phyloP scores from a whole-genome alignment of 2,113 vertebrate species.

The Corynorhinus townsendii region DNA sequence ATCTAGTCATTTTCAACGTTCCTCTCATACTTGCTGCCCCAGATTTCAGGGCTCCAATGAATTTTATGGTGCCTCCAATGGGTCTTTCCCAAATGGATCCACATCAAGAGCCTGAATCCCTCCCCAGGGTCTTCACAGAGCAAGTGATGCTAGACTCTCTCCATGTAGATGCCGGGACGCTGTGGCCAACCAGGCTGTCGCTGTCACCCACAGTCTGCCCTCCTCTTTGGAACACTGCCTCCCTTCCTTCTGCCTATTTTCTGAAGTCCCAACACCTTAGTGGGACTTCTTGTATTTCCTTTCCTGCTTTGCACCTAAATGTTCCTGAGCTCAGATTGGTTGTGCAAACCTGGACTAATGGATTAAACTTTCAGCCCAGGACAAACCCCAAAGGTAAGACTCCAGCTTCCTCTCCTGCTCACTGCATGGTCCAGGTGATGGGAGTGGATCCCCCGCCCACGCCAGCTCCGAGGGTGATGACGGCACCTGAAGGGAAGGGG shows the following conservation, averaged over 20 bases:
- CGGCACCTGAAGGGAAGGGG: neutral
- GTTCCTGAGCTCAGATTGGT: neutral
- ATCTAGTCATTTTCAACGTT: fast-evolving
- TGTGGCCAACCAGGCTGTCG: no score
- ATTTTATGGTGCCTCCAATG: neutral
- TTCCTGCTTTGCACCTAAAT: neutral
- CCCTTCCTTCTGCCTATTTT: neutral
- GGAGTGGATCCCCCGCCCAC: neutral
- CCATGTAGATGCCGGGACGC: no score
- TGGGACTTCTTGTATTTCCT: neutral
- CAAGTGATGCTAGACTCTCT: neutral
- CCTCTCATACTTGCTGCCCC: neutral
- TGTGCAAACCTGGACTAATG: neutral
- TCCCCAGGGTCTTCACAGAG: neutral
- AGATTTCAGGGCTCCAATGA: neutral
- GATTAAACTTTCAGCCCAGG: neutral
- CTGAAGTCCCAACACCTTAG: neutral
- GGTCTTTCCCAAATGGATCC: neutral
- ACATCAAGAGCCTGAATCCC: neutral
- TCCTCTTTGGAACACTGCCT: neutral
- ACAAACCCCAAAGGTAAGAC: neutral
- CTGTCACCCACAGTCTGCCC: no score
- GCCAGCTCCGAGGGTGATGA: neutral
- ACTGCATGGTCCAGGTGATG: neutral
- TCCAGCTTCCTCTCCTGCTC: neutral